Evolutionary conservation across 2,888 invertebrate species (phyloP).

Genomic region (Aquatica leii): DNA sequence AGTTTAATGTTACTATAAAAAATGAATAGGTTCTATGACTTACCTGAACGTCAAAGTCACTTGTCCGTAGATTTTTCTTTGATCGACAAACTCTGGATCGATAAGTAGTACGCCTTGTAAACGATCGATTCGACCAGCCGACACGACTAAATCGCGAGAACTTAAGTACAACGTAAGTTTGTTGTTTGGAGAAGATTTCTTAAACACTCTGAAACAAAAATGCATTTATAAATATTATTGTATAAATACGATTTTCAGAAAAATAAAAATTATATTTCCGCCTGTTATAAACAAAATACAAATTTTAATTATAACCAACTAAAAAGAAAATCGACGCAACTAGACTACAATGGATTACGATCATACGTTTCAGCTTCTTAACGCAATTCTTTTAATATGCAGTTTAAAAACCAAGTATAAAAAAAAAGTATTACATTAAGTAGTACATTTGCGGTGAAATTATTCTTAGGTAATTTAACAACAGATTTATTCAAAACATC

Average conservation of each 20-base stretch:
- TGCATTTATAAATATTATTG: too few species aligned
- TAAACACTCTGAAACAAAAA: constrained; percentile 75
- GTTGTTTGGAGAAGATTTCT: constrained; percentile 87
- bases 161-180: constrained; percentile 84
- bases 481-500: too few species aligned
- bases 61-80: constrained; percentile 85
- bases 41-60: constrained; percentile 92
- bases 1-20: too few species aligned
- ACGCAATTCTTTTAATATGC: too few species aligned
- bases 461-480: too few species aligned
- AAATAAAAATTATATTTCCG: constrained; percentile 9
- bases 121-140: constrained; percentile 76
- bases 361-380: too few species aligned
- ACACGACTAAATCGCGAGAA: constrained; percentile 81
- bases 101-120: constrained; percentile 92
- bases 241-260: too few species aligned
- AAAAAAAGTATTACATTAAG: too few species aligned
- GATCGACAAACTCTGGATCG: constrained; percentile 85
- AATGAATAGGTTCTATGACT: constrained; percentile 49
- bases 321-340: too few species aligned
- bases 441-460: too few species aligned
- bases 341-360: too few species aligned
- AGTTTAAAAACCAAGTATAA: too few species aligned
- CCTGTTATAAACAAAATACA: neutral
- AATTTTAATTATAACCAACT: neutral